Evolutionary conservation across 2,888 invertebrate genomes (phyloP), one percentile per base, ranked within the genome.

Genomic region (Acholoe squamosa): DNA sequence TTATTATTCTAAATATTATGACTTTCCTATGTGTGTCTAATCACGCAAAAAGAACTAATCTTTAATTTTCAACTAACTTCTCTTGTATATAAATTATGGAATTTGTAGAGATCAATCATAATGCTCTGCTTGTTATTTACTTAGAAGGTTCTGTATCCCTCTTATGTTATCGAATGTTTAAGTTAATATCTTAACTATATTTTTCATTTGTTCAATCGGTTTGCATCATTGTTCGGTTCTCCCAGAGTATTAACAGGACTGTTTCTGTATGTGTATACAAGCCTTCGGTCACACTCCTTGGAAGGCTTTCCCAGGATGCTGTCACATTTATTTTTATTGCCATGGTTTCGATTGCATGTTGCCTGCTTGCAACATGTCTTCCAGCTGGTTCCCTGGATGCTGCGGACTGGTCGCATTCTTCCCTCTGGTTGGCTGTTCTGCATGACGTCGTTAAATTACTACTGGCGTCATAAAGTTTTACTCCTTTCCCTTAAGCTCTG

Each of bases 381-480:
- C 43, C 80, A 31, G 31, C 76, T 28, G 0, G 31, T 14, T 33
- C 34, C 80, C 80, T 43, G 22, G 43, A 80, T 34, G 80, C 34
- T 80, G 5, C 14, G 34, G 80, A 34, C 80, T 43, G 34, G 80
- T 43, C 33, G 80, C 43, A 80, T 80, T 19, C 16, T 14, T 14
- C 80, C 76, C 76, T 76, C 76, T n/a, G n/a, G 25, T 76, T 76
- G 76, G 76, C 31, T 76, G 76, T 76, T 76, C 76, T 76, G 76
- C 76, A 76, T 76, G 28, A 76, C 76, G 76, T 76, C 28, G 31
- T 76, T 14, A 76, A 7, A n/a, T 31, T 0, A 16, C 31, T 7
- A 28, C 31, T 76, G 76, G 31, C 76, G 76, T 76, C 76, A 76
- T 1, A 76, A 76, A 31, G 43, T 43, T 7, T 1, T 76, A 76